Conservation (phyloP, 2,797 vertebrate species). For the Gymnoscopelus braueri region DNA sequence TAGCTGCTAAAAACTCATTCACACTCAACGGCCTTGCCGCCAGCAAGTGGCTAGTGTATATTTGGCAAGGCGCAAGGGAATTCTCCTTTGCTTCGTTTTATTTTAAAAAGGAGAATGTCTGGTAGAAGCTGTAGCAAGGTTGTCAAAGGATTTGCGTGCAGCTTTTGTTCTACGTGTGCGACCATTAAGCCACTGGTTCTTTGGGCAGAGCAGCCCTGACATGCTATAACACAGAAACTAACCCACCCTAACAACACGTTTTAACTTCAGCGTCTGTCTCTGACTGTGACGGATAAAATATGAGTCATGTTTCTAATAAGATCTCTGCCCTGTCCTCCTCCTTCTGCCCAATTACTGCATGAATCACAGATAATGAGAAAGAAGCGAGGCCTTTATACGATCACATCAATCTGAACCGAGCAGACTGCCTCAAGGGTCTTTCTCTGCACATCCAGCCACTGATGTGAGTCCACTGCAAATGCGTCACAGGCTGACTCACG, state of each 20-base stretch:
- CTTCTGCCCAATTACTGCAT: background rate
- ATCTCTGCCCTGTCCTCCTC: background rate
- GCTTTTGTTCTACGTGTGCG: slow-evolving; percentile 9
- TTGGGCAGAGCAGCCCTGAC: background rate
- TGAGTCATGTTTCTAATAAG: too few relatives aligned
- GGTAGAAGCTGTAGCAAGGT: too few relatives aligned
- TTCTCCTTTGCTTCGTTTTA: slow-evolving; percentile 2
- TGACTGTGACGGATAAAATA: too few relatives aligned
- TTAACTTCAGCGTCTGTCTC: too few relatives aligned
- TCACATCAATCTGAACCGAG: background rate
- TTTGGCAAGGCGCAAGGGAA: background rate
- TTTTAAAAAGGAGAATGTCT: background rate
- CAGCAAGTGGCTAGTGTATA: background rate
- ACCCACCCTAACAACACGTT: background rate
- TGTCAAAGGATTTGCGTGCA: background rate
- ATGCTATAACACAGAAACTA: background rate
- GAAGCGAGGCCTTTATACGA: background rate
- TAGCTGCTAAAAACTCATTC: too few relatives aligned
- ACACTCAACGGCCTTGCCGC: too few relatives aligned
- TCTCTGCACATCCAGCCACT: background rate
- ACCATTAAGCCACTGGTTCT: background rate
- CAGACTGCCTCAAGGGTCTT: slow-evolving; percentile 3
- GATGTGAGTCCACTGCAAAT: slow-evolving; percentile 34
- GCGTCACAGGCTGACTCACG: slow-evolving; percentile 63
- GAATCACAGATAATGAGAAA: background rate